Evolutionary conservation across 2,888 invertebrate species (phyloP), one percentile per base, ranked within the genome.

Genomic region (Mesoligia furuncula): DNA sequence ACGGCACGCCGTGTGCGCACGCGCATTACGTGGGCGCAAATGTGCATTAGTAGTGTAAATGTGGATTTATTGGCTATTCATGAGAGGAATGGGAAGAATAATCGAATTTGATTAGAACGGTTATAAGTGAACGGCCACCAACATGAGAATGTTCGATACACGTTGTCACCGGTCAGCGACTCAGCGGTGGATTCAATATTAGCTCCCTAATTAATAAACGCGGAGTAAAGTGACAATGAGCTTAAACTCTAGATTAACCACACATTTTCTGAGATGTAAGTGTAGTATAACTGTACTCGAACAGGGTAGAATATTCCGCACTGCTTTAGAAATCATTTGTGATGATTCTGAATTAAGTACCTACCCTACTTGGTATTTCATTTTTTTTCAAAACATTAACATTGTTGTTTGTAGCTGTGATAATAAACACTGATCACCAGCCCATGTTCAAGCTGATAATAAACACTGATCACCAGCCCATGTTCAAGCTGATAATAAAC

Each of bases 61-160:
- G n/a, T 59, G n/a, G 65, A 74, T 81, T 65, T 79, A 80, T 73
- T n/a, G 42, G 13, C n/a, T 65, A 6, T 59, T 65, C 65, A 73
- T 65, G 48, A 78, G n/a, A 39, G n/a, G 51, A 48, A 65, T 20
- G 2, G 36, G 6, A 48, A 72, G n/a, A 45, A 45, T 64, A 27
- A 39, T 72, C n/a, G 5, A 8, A 42, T 42, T 69, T 69, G 39
- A 69, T 61, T 61, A 7, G 15, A 39, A 7, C 15, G 31, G n/a
- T n/a, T 5, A 27, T 45, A 54, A 31, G 24, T 64, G 57, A 59
- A n/a, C n/a, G 59, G 27, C n/a, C n/a, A 59, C 13, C 57, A 27
- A 27, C 15, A 27, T 59, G 59, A 59, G 27, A 4, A 57, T 57
- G 9, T 24, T 54, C n/a, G n/a, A 57, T 6, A 27, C 11, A 27